Percentiles rank a stretch among this genome's conserved stretches.
phyloP scores from a whole-genome alignment of 2,797 vertebrate species.

The Rhinogobio ventralis region DNA sequence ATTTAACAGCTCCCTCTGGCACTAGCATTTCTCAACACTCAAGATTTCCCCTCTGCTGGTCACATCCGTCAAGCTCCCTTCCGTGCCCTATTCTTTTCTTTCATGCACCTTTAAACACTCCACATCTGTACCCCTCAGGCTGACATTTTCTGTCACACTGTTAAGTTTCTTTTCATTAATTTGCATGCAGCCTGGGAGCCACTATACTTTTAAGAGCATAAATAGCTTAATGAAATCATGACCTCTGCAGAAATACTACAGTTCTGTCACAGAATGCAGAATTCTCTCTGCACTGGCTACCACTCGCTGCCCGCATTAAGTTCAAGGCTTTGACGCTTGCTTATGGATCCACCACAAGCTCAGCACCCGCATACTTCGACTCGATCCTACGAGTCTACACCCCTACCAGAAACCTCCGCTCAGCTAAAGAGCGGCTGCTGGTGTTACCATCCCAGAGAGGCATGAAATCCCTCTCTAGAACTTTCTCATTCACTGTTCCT shows the following conservation, averaged over 20 bases:
- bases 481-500: too few relatives aligned
- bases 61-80: neutral
- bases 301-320: too few relatives aligned
- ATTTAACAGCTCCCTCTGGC: slow-evolving; percentile 66
- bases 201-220: neutral
- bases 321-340: too few relatives aligned
- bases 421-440: too few relatives aligned
- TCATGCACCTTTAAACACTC: neutral
- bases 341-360: too few relatives aligned
- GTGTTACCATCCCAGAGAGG: too few relatives aligned
- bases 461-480: too few relatives aligned
- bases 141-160: neutral
- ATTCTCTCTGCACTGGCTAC: too few relatives aligned
- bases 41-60: slow-evolving; percentile 17
- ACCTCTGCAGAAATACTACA: neutral
- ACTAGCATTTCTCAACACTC: slow-evolving; percentile 13
- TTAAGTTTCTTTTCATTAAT: neutral
- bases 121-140: neutral
- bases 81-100: neutral
- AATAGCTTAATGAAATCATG: neutral
- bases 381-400: too few relatives aligned
- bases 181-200: neutral
- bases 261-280: neutral
- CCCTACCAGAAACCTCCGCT: too few relatives aligned
- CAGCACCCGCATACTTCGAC: too few relatives aligned